phyloP scores from a whole-genome alignment of 2,113 vertebrate species.

The Charina bottae region DNA sequence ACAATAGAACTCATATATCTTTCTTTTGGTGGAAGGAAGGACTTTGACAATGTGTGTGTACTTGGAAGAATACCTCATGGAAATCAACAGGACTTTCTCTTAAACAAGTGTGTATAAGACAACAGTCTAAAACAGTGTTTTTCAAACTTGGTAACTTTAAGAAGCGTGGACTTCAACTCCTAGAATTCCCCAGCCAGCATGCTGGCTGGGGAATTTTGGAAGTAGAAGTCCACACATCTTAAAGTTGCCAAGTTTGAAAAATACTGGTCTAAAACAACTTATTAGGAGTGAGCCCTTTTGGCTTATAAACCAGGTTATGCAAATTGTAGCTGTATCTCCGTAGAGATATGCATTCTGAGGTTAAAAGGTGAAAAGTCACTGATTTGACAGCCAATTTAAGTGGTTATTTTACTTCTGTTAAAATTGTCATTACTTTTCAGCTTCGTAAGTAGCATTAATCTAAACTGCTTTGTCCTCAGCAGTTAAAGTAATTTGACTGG shows the following conservation, averaged over 20 bases:
- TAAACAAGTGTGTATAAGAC: neutral
- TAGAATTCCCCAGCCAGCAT: neutral
- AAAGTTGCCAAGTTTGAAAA: neutral
- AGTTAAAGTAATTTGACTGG: neutral
- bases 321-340: rapidly evolving
- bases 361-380: slow-evolving; percentile 1
- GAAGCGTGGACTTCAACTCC: neutral
- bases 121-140: neutral
- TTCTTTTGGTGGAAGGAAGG: neutral
- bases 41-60: neutral
- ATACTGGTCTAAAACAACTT: neutral
- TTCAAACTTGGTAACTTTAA: neutral
- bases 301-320: neutral
- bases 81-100: neutral
- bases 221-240: neutral
- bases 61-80: neutral
- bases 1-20: neutral
- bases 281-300: neutral
- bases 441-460: neutral
- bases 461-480: neutral
- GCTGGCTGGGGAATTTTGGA: too few relatives aligned
- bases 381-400: neutral
- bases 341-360: neutral
- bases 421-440: slow-evolving; percentile 15
- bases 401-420: neutral